Conservation (phyloP, 2,113 vertebrate species). For the Lichenostomus cassidix region DNA sequence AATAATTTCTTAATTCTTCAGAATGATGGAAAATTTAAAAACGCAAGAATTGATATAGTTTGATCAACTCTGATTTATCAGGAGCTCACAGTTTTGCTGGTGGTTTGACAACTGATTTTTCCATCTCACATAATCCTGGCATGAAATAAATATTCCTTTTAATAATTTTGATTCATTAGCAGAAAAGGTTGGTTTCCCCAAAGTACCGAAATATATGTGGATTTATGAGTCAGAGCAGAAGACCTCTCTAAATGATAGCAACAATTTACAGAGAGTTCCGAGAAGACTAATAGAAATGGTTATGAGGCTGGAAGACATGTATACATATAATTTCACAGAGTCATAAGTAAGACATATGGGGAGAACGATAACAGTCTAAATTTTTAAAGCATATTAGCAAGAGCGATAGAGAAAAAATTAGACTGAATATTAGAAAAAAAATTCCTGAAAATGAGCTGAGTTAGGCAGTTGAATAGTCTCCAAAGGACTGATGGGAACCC, state of each 20-base stretch:
- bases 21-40: neutral
- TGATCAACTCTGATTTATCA: neutral
- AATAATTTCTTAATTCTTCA: neutral
- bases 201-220: conserved; percentile 23
- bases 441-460: conserved; percentile 32
- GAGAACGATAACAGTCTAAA: conserved; percentile 65
- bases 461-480: conserved; percentile 40
- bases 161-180: conserved; percentile 50
- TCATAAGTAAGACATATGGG: conserved; percentile 62
- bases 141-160: conserved; percentile 44
- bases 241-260: conserved; percentile 56
- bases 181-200: conserved; percentile 41
- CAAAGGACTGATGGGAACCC: conserved; percentile 57
- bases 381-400: conserved; percentile 65
- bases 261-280: conserved; percentile 64
- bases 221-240: conserved; percentile 56
- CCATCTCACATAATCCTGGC: neutral
- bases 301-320: conserved; percentile 59
- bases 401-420: conserved; percentile 40
- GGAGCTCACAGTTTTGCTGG: neutral
- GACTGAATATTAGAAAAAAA: conserved; percentile 36
- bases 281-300: conserved; percentile 66
- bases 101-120: neutral
- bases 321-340: conserved; percentile 62
- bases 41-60: neutral